Evolutionary conservation across 2,888 invertebrate genomes (phyloP).

Genomic region (Drosophila eohydei): DNA sequence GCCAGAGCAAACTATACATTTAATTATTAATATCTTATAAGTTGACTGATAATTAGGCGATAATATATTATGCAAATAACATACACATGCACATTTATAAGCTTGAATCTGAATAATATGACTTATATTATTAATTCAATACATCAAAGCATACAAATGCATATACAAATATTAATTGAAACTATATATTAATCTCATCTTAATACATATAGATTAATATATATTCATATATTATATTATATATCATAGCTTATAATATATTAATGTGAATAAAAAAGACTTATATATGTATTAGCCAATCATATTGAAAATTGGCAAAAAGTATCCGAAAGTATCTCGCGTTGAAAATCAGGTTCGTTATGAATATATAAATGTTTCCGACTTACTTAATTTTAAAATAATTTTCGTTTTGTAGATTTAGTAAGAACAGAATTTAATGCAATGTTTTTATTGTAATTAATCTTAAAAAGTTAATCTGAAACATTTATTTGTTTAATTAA

Average conservation of each 20-base stretch:
- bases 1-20: conserved; percentile 19
- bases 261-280: conserved; percentile 74
- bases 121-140: conserved; percentile 50
- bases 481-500: background rate
- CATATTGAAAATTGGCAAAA: conserved; percentile 42
- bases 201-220: conserved; percentile 12
- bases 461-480: background rate
- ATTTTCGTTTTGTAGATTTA: background rate
- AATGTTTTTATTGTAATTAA: background rate
- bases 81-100: conserved; percentile 20
- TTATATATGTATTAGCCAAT: conserved; percentile 66
- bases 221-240: conserved; percentile 18
- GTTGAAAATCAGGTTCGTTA: conserved; percentile 36
- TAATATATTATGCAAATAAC: conserved; percentile 54
- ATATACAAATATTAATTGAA: conserved; percentile 43
- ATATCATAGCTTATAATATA: conserved; percentile 52
- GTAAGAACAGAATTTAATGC: background rate
- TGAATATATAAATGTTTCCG: background rate
- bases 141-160: conserved; percentile 24
- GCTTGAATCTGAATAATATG: conserved; percentile 28
- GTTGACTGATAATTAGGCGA: conserved; percentile 68
- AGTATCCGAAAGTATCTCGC: conserved; percentile 42
- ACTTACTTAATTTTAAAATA: background rate
- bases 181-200: conserved; percentile 39
- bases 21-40: conserved; percentile 33